Evolutionary conservation across 2,113 vertebrate genomes (phyloP).

Genomic region (Marmota flaviventris): DNA sequence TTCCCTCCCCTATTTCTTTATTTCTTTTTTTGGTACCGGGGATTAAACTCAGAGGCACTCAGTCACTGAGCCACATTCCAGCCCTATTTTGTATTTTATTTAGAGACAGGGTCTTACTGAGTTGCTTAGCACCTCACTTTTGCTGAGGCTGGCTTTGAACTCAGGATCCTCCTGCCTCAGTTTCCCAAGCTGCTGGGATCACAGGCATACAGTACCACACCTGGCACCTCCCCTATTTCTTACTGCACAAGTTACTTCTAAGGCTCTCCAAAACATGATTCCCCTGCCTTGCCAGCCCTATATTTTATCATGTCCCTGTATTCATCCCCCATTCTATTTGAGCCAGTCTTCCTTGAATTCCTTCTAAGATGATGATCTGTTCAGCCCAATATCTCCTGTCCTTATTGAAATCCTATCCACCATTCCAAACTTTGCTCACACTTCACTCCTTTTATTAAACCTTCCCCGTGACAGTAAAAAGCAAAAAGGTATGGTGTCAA

Average conservation of each 20-base stretch:
- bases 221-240: neutral
- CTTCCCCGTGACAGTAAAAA: neutral
- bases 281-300: neutral
- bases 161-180: no score
- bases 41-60: no score
- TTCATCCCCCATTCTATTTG: neutral
- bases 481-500: conserved; percentile 33
- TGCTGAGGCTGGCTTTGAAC: no score
- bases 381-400: neutral
- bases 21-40: no score
- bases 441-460: conserved; percentile 1
- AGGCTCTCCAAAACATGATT: neutral
- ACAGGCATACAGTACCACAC: no score
- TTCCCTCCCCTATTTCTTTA: no score
- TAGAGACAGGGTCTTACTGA: no score
- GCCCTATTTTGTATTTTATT: no score
- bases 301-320: neutral
- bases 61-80: no score
- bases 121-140: no score
- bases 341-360: neutral
- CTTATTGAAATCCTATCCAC: neutral
- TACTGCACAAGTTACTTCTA: neutral
- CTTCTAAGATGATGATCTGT: neutral
- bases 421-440: conserved; percentile 25
- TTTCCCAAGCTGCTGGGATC: no score